These are phyloP conservation scores for Fragum sueziense DNA, from an alignment of 2,888 invertebrate genomes.

Conservation along the genomic window DNA sequence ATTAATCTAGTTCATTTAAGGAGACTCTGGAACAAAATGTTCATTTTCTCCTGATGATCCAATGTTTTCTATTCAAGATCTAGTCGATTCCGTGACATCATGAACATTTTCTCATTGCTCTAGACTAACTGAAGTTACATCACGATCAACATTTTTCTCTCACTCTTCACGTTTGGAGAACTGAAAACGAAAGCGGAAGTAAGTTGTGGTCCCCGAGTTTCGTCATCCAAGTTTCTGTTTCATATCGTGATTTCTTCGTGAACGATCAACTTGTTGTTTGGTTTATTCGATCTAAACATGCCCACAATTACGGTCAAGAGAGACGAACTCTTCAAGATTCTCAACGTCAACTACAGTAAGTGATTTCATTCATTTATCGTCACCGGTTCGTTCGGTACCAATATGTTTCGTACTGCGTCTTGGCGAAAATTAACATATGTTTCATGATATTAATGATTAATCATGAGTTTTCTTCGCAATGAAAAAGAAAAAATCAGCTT, in stretches of 20 bases:
- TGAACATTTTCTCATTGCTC: too few species aligned
- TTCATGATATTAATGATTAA: too few species aligned
- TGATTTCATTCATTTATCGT: not conserved
- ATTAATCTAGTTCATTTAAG: too few species aligned
- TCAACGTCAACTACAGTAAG: slow-evolving; percentile 57
- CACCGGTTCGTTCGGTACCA: slow-evolving; percentile 7
- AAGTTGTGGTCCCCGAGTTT: slow-evolving; percentile 1
- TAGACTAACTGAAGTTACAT: not conserved
- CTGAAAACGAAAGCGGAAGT: not conserved
- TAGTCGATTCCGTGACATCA: too few species aligned
- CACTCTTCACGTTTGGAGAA: not conserved
- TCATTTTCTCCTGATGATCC: not conserved
- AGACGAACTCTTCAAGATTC: slow-evolving; percentile 48
- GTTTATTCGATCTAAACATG: slow-evolving; percentile 23
- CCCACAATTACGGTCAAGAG: slow-evolving; percentile 55
- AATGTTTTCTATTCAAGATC: not conserved
- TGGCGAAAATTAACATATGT: too few species aligned
- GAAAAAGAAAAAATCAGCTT: too few species aligned
- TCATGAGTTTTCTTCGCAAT: too few species aligned
- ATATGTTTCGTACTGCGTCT: not conserved
- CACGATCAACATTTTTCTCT: not conserved
- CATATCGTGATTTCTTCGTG: not conserved
- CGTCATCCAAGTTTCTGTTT: slow-evolving; percentile 6
- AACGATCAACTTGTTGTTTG: not conserved
- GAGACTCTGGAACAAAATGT: too few species aligned